Evolutionary conservation across 2,797 vertebrate genomes (phyloP).

Genomic region (Phoebastria nigripes): DNA sequence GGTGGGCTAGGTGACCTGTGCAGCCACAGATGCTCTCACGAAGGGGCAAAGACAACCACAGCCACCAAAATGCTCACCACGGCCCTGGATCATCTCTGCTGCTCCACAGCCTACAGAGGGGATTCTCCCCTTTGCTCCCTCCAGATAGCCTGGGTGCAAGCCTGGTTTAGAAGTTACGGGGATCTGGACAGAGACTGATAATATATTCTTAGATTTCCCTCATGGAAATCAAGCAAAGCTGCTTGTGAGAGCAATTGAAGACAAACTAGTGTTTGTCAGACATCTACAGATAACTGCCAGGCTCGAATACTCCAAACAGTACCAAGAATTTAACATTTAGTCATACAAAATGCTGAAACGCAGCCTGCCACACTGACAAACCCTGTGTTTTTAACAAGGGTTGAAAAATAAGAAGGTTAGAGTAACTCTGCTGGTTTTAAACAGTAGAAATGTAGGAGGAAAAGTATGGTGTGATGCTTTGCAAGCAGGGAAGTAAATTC

Average conservation of each 20-base stretch:
- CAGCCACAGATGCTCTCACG: not conserved
- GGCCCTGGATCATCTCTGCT: not conserved
- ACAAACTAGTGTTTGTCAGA: constrained; percentile 12
- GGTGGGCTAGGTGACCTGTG: not conserved
- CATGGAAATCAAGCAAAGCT: constrained; percentile 2
- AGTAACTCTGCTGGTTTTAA: not conserved
- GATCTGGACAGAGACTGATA: not conserved
- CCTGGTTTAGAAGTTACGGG: not conserved
- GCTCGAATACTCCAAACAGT: not conserved
- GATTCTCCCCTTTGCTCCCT: not conserved
- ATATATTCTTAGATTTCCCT: not conserved
- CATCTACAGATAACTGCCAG: not conserved
- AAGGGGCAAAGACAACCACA: not conserved
- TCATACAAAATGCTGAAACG: not conserved
- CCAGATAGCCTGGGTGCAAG: not conserved
- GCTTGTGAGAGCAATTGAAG: constrained; percentile 6
- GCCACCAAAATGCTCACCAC: fast-evolving
- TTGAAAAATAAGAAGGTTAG: not conserved
- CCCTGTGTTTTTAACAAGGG: not conserved
- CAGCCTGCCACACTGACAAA: not conserved
- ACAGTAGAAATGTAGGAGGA: not conserved
- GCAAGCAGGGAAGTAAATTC: not conserved
- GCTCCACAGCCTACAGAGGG: not conserved
- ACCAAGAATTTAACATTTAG: not conserved
- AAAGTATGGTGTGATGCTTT: not conserved